Base-by-base conservation (phyloP, 2,888 invertebrate species). In the Sturmia bella region DNA sequence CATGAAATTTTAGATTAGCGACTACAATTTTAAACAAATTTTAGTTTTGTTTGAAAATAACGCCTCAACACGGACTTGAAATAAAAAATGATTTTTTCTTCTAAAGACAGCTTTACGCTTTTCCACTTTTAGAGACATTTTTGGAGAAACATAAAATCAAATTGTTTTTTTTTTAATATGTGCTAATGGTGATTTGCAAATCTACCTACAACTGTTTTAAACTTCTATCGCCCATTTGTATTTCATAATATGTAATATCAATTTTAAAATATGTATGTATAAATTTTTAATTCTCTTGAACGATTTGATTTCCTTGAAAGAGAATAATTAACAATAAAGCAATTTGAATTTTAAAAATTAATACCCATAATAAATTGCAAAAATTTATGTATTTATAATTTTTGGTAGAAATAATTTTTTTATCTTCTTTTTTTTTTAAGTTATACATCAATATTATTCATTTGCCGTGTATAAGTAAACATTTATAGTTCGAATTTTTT, bases 271-370 rank as follows among this genome's bases (percentile, higher is more conserved):
- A 19, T 17, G 27, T 11, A 5, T 43, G 15, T 45, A 15, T 54
- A 17, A 7, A 7, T 39, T 37, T 59, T 37, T 19, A 54, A 27
- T 39, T 63, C 66, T 66, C 37, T 45, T 61, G 12, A 37, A 24
- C 37, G 19, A 2, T 45, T 37, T 15, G n/a, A 17, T 17, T 57
- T 24, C 9, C 32, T 74, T 74, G 61, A 37, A 69, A 43, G 52
- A 66, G 41, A 64, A 27, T 77, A 77, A 74, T 64, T 69, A 82
- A 82, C 74, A 82, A 78, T 78, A 78, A 82, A 82, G 82, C 82
- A 69, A 63, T 39, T 63, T 56, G 12, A 27, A 32, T 32, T 32
- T 32, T 32, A 9, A 32, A 32, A 32, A 32, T 32, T 32, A 32
- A 32, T 32, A 41, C 41, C 41, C 68, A 75, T 80, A 80, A 68